Percentiles rank a stretch among this genome's conserved stretches.
Conservation (phyloP, 2,113 vertebrate species). For the Gallinago media region DNA sequence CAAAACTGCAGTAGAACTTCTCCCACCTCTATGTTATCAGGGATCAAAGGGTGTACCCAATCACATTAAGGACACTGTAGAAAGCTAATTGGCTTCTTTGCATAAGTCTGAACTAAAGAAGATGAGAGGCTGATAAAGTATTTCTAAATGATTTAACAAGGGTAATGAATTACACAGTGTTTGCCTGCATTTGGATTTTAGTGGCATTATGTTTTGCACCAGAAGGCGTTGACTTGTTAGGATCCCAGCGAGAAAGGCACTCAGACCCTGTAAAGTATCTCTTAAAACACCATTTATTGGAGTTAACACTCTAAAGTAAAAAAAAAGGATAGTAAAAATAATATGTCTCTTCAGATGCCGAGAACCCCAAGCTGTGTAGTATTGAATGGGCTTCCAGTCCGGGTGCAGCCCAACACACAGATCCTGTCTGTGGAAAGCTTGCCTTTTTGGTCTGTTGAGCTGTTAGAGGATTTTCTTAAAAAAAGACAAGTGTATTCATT, state of each 20-base stretch:
- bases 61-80: not conserved
- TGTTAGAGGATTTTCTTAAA: not conserved
- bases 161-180: not conserved
- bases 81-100: not conserved
- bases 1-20: not conserved
- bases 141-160: not conserved
- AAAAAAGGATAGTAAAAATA: not conserved
- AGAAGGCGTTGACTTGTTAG: not conserved
- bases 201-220: not conserved
- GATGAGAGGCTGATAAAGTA: not conserved
- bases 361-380: not conserved
- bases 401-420: not conserved
- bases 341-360: not conserved
- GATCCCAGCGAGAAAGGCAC: not conserved
- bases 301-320: not conserved
- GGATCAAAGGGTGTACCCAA: not conserved
- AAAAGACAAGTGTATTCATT: not conserved
- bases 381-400: not conserved
- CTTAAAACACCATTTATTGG: not conserved
- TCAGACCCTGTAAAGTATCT: not conserved
- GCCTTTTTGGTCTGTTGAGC: not conserved
- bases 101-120: not conserved
- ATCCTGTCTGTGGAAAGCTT: not conserved
- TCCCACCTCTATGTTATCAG: not conserved
- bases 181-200: not conserved